Evolutionary conservation across 1,140 invertebrate species (phyloP).

Genomic region (Cyrtorhinus lividipennis): DNA sequence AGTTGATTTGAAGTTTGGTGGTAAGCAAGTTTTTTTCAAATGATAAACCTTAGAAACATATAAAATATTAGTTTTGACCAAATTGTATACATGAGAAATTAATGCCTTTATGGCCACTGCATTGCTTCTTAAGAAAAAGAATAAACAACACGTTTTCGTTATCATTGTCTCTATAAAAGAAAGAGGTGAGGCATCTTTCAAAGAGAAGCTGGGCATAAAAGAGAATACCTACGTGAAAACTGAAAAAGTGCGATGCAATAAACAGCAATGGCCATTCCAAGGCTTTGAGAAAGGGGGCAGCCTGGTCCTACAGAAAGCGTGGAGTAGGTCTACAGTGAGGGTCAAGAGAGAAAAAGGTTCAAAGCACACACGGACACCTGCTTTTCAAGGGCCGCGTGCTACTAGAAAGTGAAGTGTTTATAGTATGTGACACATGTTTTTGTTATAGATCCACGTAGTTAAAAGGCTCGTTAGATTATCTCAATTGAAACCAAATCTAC

Average conservation of each 20-base stretch:
- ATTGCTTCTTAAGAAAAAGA: not conserved
- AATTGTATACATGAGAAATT: too few species aligned
- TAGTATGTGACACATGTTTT: slow-evolving; percentile 14
- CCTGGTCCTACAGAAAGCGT: not conserved
- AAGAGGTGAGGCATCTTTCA: not conserved
- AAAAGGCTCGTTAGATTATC: too few species aligned
- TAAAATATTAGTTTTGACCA: too few species aligned
- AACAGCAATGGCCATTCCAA: not conserved
- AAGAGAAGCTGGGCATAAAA: not conserved
- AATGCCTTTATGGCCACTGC: not conserved
- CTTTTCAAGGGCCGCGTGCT: not conserved
- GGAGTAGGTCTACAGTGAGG: too few species aligned
- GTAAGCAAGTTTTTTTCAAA: too few species aligned
- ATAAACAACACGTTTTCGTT: not conserved
- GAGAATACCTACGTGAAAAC: not conserved
- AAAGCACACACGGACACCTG: not conserved
- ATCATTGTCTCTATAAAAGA: not conserved
- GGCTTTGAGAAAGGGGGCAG: not conserved
- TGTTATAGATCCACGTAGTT: not conserved
- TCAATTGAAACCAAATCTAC: too few species aligned
- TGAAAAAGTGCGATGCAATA: not conserved
- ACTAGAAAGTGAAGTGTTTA: slow-evolving; percentile 1
- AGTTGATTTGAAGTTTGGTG: too few species aligned
- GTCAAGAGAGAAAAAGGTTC: too few species aligned
- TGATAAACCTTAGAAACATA: too few species aligned